Base-by-base conservation (phyloP, 2,888 invertebrate genomes). In the Metellina segmentata region DNA sequence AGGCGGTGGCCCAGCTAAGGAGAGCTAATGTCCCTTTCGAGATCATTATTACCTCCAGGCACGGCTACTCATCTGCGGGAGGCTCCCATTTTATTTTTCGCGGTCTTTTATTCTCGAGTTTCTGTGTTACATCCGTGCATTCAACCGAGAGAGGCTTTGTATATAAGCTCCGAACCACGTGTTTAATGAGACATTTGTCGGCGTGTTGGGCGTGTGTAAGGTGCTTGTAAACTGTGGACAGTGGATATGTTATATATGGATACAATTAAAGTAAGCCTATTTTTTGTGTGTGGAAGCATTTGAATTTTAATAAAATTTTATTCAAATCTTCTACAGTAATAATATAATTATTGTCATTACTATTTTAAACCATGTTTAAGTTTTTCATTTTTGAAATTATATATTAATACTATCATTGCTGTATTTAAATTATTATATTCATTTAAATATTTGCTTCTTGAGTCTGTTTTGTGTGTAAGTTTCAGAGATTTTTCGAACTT, bases 91-190 rank as follows among this genome's bases (percentile, higher is more conserved):
- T 72, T 74, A 16, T 53, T 53, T 74, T 34, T 85, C 77, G 0
- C 7, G 53, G 13, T 85, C 49, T 72, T 72, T 61, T n/a, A 16
- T 69, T 77, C 11, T 34, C 52, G 71, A 19, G 52, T 88, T 88
- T 88, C 88, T 89, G 89, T 82, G 82, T 78, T 82, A 82, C 82
- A 77, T 75, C 82, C 75, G 89, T 75, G 53, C 89, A 51, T 89
- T 89, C 89, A 89, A 89, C 89, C 82, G 89, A 70, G 49, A 20
- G 53, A 77, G 74, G 75, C 61, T 69, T 71, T 70, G 51, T 89
- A 89, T 89, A 89, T 89, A 89, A 89, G 82, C 82, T 51, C 51
- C 48, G 19, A 19, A 89, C 70, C 89, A 89, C 89, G 89, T 89
- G 89, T 81, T 87, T 53, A 8, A 16, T 9, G 51, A 79, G 79